Conservation (phyloP, 1,140 invertebrate species). For the Drosophila mayri region DNA sequence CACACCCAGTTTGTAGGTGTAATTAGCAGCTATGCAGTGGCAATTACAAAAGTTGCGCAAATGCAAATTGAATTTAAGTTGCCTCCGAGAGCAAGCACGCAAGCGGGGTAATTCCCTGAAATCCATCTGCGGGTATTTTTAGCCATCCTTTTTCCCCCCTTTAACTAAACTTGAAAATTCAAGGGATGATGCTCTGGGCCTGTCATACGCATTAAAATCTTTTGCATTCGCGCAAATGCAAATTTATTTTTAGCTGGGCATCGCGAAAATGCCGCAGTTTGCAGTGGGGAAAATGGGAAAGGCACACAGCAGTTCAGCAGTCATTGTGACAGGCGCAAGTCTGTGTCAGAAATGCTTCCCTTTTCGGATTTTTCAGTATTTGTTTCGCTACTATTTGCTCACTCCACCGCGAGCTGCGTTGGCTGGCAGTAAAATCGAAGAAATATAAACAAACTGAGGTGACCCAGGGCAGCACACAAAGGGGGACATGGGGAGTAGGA, state of each 20-base stretch:
- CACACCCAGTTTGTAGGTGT: neutral
- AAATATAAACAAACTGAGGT: slow-evolving; percentile 75
- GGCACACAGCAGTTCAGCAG: slow-evolving; percentile 15
- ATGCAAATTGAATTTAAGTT: slow-evolving; percentile 36
- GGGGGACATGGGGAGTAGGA: neutral
- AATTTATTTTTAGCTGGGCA: slow-evolving; percentile 72
- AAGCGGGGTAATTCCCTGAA: neutral
- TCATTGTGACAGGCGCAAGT: slow-evolving; percentile 69
- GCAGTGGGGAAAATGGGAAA: slow-evolving; percentile 31
- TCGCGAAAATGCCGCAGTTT: slow-evolving; percentile 42
- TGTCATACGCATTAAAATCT: slow-evolving; percentile 57
- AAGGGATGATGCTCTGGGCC: slow-evolving; percentile 8
- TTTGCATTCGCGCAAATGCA: slow-evolving; percentile 44
- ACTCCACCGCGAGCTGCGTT: slow-evolving; percentile 37
- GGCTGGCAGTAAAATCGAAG: slow-evolving; percentile 79
- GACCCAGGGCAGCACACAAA: slow-evolving; percentile 20
- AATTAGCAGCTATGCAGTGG: slow-evolving; percentile 24
- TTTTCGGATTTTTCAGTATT: slow-evolving; percentile 20
- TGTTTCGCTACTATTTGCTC: slow-evolving; percentile 37
- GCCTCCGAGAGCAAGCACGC: neutral
- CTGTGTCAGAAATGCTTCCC: slow-evolving; percentile 68
- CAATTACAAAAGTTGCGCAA: slow-evolving; percentile 32
- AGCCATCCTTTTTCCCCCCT: neutral
- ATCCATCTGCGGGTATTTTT: slow-evolving; percentile 15
- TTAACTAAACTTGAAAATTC: slow-evolving; percentile 35